A percentile compares a stretch with the other conserved stretches of the same genome.
Conservation (phyloP, 37 sponge, comb jelly and placozoan species). For the Tethya wilhelma region DNA sequence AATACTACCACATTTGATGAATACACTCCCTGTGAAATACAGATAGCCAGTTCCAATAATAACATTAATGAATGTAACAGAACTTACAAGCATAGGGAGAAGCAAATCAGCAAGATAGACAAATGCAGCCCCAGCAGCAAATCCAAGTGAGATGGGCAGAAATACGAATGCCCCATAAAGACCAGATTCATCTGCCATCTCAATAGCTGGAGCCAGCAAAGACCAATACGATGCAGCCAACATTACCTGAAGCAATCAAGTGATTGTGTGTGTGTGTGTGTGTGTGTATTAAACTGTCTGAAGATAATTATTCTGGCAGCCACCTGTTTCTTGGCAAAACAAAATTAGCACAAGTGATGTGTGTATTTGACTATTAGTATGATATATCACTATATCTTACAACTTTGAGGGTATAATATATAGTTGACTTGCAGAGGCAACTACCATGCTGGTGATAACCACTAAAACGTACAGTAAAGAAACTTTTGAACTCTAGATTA, state of each 20-base stretch:
- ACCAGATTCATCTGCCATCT: conserved; percentile 79
- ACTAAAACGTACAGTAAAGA: too few species aligned
- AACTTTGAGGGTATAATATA: too few species aligned
- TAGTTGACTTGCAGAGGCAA: too few species aligned
- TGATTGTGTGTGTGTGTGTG: too few species aligned
- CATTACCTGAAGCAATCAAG: conserved; percentile 92
- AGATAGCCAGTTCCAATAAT: not conserved
- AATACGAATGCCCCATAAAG: conserved; percentile 74
- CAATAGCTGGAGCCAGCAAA: conserved; percentile 92
- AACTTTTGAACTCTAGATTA: too few species aligned
- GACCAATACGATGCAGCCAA: conserved; percentile 98
- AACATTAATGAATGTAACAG: not conserved
- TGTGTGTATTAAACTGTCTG: not conserved
- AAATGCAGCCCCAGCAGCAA: conserved; percentile 86
- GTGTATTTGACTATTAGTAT: too few species aligned
- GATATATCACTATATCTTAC: too few species aligned
- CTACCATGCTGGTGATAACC: too few species aligned
- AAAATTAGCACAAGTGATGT: too few species aligned
- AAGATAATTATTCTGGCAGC: too few species aligned
- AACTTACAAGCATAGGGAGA: conserved; percentile 59
- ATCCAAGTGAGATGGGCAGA: conserved; percentile 85
- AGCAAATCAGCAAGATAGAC: conserved; percentile 82
- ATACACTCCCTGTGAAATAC: conserved; percentile 12
- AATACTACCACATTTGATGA: conserved; percentile 1
- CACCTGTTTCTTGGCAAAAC: too few species aligned